phyloP scores from a whole-genome alignment of 2,113 vertebrate genomes.

The Dromaius novaehollandiae region DNA sequence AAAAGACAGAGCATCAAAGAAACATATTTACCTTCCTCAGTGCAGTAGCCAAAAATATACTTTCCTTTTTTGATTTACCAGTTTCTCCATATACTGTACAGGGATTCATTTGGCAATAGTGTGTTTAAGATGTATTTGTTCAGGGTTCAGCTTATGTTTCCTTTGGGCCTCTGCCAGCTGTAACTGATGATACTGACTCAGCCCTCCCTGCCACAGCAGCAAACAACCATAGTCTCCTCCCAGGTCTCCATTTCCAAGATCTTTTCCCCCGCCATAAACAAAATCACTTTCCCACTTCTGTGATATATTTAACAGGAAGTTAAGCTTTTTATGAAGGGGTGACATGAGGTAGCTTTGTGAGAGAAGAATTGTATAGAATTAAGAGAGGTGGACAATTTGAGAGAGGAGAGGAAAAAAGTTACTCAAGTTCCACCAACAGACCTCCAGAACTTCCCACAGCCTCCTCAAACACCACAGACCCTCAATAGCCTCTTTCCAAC shows the following conservation, averaged over 20 bases:
- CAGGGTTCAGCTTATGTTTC: background rate
- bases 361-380: background rate
- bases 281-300: background rate
- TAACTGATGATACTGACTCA: background rate
- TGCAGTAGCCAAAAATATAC: background rate
- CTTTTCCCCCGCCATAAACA: too few relatives aligned
- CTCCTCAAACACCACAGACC: background rate
- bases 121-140: background rate
- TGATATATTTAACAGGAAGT: background rate
- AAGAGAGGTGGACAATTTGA: background rate
- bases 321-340: background rate
- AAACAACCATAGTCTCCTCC: background rate
- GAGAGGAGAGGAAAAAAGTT: background rate
- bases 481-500: background rate
- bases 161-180: background rate
- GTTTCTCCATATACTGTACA: background rate
- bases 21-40: background rate
- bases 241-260: too few relatives aligned
- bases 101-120: background rate
- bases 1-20: background rate
- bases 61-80: background rate
- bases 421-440: background rate
- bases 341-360: background rate
- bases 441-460: background rate
- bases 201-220: background rate